Evolutionary conservation across 2,888 invertebrate genomes (phyloP), one percentile per base, ranked within the genome.

Genomic region (Heteromyza rotundicornis): DNA sequence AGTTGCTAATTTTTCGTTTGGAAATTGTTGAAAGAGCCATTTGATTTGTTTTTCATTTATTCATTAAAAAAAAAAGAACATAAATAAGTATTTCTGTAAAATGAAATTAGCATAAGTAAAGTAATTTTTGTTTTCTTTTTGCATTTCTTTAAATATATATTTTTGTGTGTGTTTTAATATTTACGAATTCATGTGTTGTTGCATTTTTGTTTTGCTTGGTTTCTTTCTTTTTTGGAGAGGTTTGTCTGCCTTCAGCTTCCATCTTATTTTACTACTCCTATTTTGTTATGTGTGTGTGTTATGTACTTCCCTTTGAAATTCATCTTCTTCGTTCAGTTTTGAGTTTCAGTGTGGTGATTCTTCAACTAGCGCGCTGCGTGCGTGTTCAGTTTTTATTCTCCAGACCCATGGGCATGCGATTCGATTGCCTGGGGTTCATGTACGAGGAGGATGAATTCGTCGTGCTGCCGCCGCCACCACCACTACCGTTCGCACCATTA

Each of bases 321-420:
- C n/a, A 14, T n/a, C n/a, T 7, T 40, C 17, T 51, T 66, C 62
- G 50, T 67, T 47, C 64, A 60, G 40, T 57, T 64, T 56, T 62
- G 62, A 52, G 58, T 62, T 57, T 63, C 62, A 50, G 56, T 24
- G 65, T 57, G n/a, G 60, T 66, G 58, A 62, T 47, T 40, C 16
- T 40, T 40, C 16, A n/a, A 10, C 14, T 40, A n/a, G 10, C 14
- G 5, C 16, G 17, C 47, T 47, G 20, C 20, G 17, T 5, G 5
- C 17, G 47, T 3, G 19, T 60, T 71, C 67, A 79, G 67, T 79
- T 78, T 70, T 79, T 79, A 59, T 78, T 79, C 64, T 79, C 78
- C 71, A 76, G 61, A 27, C 73, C 66, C 36, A 74, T 65, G 27
- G 74, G 75, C 65, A 75, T 10, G 59, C 74, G 74, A 47, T 75